Evolutionary conservation across 2,113 vertebrate species (phyloP), one percentile per base, ranked within the genome.

Genomic region (Lepidothrix coronata): DNA sequence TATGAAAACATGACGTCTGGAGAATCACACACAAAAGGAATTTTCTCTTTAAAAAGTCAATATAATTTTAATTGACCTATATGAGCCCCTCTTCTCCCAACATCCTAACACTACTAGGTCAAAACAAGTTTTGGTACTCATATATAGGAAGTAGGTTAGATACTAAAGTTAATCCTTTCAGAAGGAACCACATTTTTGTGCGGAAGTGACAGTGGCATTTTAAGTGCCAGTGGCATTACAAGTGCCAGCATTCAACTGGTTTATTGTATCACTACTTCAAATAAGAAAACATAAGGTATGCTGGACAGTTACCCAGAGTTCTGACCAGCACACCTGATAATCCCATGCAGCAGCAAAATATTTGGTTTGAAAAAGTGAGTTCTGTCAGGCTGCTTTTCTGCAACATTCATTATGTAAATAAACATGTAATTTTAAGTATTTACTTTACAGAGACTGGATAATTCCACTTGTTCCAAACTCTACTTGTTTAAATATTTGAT

Each of bases 401-500:
- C 57, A 95, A 96, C 95, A 96, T 93, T 95, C 85, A 88, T 82
- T 30, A 78, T 74, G 96, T 91, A 88, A 93, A 96, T 93, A 95
- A 94, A 89, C 80, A 72, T 52, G 52, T 80, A 88, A 85, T 85
- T 90, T 87, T 70, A 88, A 35, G 49, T 93, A 93, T 95, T 96
- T 95, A 91, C 97, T 97, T 96, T 97, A 97, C 85, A 97, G 91
- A 87, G 75, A 89, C 70, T 68, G 82, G 84, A 82, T 93, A 86
- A 97, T 91, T 96, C 86, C 80, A 81, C 94, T 97, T 95, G 94
- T 76, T 95, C 92, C 95, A 94, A 95, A 95, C 77, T 85, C 78
- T 86, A 94, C 54, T 89, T 91, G 72, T 96, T 97, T 97, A 98
- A 97, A 97, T 96, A 96, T 63, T 27, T 95, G 89, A 94, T 74